Base-by-base conservation (phyloP, 2,888 invertebrate species). In the Iselma pallidipennis region DNA sequence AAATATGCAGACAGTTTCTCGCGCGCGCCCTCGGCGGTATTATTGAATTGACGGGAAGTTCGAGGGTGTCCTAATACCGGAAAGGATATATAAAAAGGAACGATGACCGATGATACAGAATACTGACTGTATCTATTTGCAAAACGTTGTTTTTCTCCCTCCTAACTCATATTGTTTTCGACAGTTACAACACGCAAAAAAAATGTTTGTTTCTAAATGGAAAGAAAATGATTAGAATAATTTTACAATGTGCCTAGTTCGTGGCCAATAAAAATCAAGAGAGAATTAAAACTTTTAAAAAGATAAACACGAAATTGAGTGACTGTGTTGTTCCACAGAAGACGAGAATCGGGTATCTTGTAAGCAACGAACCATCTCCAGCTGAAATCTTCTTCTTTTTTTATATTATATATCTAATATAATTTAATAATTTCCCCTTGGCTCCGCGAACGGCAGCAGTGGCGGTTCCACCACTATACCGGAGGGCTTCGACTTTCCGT, bases 1-100 rank as follows among this genome's bases (percentile, higher is more conserved):
- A 80, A 80, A 80, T 79, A 80, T 80, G 80, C 80, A 78, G 76
- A 77, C 76, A 76, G 72, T 77, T 77, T 76, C 70, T 71, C 72
- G 71, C 72, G 71, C 73, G 71, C 72, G 71, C 73, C 72, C 73
- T 67, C 65, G 65, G 61, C 65, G 66, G 64, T 71, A 66, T 77
- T 77, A 77, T 76, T 76, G 76, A 75, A 78, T 77, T 75, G 77
- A 67, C 75, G 76, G 37, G 76, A 76, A 76, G 73, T 71, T 66
- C 69, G 66, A 69, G 66, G 69, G 70, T 66, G 62, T 69, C 67
- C 71, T 74, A 74, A 75, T 73, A 70, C 72, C 69, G 74, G 74
- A 75, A 75, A 72, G 71, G 71, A 66, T 71, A 68, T 65, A 61
- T 66, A 65, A 49, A 58, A 64, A 71, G 73, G 74, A 66, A 65